phyloP scores from a whole-genome alignment of 2,797 vertebrate species.

The Liasis olivaceus region DNA sequence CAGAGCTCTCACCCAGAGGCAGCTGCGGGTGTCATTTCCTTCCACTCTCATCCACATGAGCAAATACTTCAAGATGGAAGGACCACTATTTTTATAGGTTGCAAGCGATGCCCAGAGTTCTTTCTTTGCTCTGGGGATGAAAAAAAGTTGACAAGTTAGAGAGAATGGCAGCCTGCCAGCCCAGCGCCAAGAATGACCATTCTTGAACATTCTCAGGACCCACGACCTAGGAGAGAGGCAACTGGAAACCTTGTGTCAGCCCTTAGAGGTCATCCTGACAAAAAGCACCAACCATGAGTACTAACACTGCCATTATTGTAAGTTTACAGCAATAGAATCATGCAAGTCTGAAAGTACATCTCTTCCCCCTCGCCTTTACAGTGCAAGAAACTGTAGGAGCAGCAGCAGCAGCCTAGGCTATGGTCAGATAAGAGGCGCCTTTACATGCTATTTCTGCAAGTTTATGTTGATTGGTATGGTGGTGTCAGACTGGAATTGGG shows the following conservation, averaged over 20 bases:
- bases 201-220: background rate
- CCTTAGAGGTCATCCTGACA: background rate
- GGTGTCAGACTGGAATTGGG: too few species aligned
- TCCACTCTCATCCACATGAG: background rate
- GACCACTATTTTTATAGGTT: background rate
- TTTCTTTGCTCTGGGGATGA: background rate
- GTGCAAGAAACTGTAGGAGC: too few species aligned
- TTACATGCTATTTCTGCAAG: too few species aligned
- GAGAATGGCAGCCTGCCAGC: background rate
- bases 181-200: background rate
- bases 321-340: too few species aligned
- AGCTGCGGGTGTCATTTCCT: background rate
- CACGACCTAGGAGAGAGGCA: background rate
- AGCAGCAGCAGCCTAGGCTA: too few species aligned
- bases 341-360: too few species aligned
- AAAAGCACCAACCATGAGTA: too few species aligned
- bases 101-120: slow-evolving; percentile 5
- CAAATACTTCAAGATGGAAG: background rate
- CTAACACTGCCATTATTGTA: too few species aligned
- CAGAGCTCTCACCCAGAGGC: background rate
- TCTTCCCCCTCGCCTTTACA: too few species aligned
- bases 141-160: background rate
- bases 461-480: too few species aligned
- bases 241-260: background rate
- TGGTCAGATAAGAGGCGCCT: too few species aligned